These are phyloP conservation scores for Hypothenemus hampei DNA, from an alignment of 1,140 invertebrate species.

Conservation along the genomic window DNA sequence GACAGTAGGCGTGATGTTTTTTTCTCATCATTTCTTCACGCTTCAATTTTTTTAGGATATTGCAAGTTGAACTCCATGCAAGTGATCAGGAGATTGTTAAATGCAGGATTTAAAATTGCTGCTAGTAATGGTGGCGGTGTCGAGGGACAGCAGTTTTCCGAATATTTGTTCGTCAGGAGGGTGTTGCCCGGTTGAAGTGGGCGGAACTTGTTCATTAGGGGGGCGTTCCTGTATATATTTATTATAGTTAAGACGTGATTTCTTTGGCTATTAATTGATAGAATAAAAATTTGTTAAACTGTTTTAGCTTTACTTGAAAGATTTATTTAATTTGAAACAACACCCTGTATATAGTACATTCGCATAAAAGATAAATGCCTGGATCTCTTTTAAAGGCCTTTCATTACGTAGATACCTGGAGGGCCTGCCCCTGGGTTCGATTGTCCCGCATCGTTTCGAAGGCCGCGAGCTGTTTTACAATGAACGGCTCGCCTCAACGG, in stretches of 20 bases:
- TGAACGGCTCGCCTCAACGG: slow-evolving; percentile 11
- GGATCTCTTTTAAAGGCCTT: slow-evolving; percentile 13
- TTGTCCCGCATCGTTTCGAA: slow-evolving; percentile 14
- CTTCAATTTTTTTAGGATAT: slow-evolving; percentile 62
- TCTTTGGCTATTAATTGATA: too few species aligned
- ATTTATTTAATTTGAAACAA: too few species aligned
- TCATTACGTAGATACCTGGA: slow-evolving; percentile 4
- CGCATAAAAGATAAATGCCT: slow-evolving; percentile 11
- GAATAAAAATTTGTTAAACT: too few species aligned
- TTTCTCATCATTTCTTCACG: neutral
- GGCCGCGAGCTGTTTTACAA: slow-evolving; percentile 4
- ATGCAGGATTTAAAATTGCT: slow-evolving; percentile 73
- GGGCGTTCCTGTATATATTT: too few species aligned
- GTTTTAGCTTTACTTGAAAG: too few species aligned
- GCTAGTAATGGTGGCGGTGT: slow-evolving; percentile 85
- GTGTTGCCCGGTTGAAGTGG: slow-evolving; percentile 44
- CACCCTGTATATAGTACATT: too few species aligned
- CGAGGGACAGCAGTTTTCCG: slow-evolving; percentile 88
- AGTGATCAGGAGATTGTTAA: slow-evolving; percentile 82
- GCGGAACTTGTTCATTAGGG: too few species aligned
- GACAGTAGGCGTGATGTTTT: neutral
- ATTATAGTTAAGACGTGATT: too few species aligned
- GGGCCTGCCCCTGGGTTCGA: neutral
- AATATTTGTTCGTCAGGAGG: slow-evolving; percentile 79
- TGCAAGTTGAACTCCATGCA: slow-evolving; percentile 89